Evolutionary conservation across 2,888 invertebrate species (phyloP), one percentile per base, ranked within the genome.

Genomic region (Zaprionus lineosus): DNA sequence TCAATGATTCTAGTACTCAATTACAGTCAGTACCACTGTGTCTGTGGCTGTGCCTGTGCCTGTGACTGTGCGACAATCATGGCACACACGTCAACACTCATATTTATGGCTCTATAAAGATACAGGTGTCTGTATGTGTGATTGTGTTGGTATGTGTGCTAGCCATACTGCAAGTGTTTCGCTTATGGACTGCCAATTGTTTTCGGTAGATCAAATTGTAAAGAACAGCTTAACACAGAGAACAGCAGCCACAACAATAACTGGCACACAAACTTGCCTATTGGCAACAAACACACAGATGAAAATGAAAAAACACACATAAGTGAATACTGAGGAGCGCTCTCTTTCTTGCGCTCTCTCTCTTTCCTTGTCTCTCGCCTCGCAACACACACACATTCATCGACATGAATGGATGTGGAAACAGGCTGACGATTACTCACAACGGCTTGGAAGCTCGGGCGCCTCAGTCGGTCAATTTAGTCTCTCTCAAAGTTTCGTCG

Each of bases 401-500:
- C 15, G 21, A 33, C 11, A 51, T 39, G 6, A 24, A 24, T 24
- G 8, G 24, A 19, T n/a, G 26, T 59, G 41, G 50, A 58, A 48
- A 52, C 59, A 15, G 29, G 28, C 48, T 16, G 50, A 33, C 50
- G 33, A 50, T 29, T 62, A 3, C 33, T 6, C 8, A 37, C 28
- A 47, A 50, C 41, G 62, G 62, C 57, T 62, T 62, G 51, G 55
- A 58, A 74, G 62, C 65, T 65, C 47, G 62, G 34, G 34, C 55
- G 36, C 34, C 46, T 47, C 43, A 15, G 57, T 56, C 50, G 36
- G 34, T 19, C 41, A 33, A 52, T 67, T 71, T 66, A 82, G 71
- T 83, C 83, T 79, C 73, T 66, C 77, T 68, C 64, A 46, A 81
- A 79, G 81, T 84, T 83, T 57, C 81, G 74, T 79, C 61, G 77